Evolutionary conservation across 2,888 invertebrate genomes (phyloP), one percentile per base, ranked within the genome.

Genomic region (Eupithecia subumbrata): DNA sequence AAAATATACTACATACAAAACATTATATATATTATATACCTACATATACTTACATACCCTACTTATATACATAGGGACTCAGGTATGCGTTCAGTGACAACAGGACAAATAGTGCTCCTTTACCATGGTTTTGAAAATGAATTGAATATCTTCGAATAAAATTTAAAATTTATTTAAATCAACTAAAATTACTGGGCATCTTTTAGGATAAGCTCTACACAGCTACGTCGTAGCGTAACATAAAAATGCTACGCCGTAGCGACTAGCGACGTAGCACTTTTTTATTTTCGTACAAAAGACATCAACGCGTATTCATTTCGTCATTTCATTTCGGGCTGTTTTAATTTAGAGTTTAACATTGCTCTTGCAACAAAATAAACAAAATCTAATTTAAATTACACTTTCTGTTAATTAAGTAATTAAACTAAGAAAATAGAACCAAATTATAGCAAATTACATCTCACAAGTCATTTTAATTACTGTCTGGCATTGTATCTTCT

Each of bases 401-500:
- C 73, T 75, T 72, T 74, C 67, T 70, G 56, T 69, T 75, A 77
- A 75, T 75, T 73, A 77, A 68, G 73, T 45, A 75, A 77, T 75
- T 77, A 77, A 68, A 73, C 73, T 73, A 69, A 73, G 75, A 73
- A 77, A 77, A 77, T 77, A 75, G 71, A 77, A 75, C 77, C 70
- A 75, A 75, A 77, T 77, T 73, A 75, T 71, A 75, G 40, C 72
- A 75, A 75, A 77, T 77, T 75, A 77, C 71, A 75, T 67, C 64
- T 73, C 71, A 71, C 75, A 71, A 64, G 40, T 75, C 71, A 75
- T 75, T 77, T 69, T 73, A 77, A 77, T 77, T 71, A 77, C 64
- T 40, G 43, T 66, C 74, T 75, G 68, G 71, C 64, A 66, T 77
- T 71, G 73, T 63, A 76, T 67, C 48, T 67, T 63, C 48, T 63